Evolutionary conservation across 2,888 invertebrate genomes (phyloP), one percentile per base, ranked within the genome.

Genomic region (Ptilodon capucinus): DNA sequence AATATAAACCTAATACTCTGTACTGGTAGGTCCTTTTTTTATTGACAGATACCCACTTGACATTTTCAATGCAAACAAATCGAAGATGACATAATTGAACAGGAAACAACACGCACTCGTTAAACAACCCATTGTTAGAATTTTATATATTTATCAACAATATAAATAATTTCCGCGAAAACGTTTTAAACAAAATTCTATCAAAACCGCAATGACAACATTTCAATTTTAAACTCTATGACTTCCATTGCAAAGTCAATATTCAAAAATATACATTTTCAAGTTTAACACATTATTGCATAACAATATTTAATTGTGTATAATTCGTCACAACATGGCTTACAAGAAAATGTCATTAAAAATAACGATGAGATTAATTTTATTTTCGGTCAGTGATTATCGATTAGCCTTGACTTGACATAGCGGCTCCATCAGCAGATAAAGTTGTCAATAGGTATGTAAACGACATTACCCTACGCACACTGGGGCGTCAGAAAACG

Each of bases 31-130:
- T 23, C 23, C 21, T 21, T 6, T 21, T 21, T 21, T 38, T 25
- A 49, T 43, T 49, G 35, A 42, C 43, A 40, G 51, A 5, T 38
- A 23, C n/a, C n/a, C n/a, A n/a, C 45, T 54, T 62, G 52, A 66
- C 57, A 66, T 53, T 57, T 57, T 38, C 40, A 52, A 64, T 25
- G 23, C 25, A 23, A 25, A 19, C 38, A 38, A 1, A 21, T 17
- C 19, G 11, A 36, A 41, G 35, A 40, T 60, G 54, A 60, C 66
- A 63, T 63, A 57, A 66, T 55, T 64, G 48, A 53, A 47, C 44
- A 66, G 67, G 67, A 64, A 66, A 60, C 51, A 47, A 47, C 50
- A 35, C 21, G 46, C 52, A 40, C 17, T 43, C 18, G 46, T 54
- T 46, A 61, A 57, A 51, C 46, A 19, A 32, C 32, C 48, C 35